Evolutionary conservation across 1,140 invertebrate species (phyloP).

Genomic region (Geopemphigus sp.): DNA sequence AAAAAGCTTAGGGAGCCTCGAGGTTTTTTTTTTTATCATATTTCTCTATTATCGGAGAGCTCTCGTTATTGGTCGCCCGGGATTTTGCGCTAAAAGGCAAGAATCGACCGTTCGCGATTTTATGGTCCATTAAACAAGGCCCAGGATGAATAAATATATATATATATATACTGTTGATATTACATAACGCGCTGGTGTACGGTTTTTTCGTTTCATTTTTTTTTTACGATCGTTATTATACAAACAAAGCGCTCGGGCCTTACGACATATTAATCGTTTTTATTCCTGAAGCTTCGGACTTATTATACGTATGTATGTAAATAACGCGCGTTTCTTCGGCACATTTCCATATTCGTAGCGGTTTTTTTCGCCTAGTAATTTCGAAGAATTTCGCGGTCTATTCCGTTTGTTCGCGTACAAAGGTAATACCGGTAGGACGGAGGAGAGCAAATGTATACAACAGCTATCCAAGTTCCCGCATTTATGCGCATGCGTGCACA

Average conservation of each 20-base stretch:
- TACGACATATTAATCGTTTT: constrained; percentile 39
- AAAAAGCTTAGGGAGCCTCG: constrained; percentile 23
- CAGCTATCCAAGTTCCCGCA: no score
- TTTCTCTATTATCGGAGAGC: constrained; percentile 41
- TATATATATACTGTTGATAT: constrained; percentile 29
- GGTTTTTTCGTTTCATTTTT: neutral
- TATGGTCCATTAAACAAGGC: constrained; percentile 48
- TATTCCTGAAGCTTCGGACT: no score
- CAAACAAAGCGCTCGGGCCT: constrained; percentile 32
- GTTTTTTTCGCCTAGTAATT: neutral
- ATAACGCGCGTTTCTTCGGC: neutral
- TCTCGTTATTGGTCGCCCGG: constrained; percentile 45
- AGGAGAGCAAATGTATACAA: no score
- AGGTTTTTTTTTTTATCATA: constrained; percentile 36
- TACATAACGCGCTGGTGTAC: constrained; percentile 13
- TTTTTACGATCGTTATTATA: constrained; percentile 27
- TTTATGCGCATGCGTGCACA: neutral
- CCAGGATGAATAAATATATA: constrained; percentile 22
- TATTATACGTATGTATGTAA: no score
- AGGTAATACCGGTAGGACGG: no score
- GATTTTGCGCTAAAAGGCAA: constrained; percentile 42
- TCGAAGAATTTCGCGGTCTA: neutral
- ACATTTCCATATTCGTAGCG: neutral
- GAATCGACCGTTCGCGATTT: constrained; percentile 46
- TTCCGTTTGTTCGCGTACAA: no score